These are phyloP conservation scores for Lasioglossum pauxillum DNA, from an alignment of 2,888 invertebrate species.

Conservation along the genomic window DNA sequence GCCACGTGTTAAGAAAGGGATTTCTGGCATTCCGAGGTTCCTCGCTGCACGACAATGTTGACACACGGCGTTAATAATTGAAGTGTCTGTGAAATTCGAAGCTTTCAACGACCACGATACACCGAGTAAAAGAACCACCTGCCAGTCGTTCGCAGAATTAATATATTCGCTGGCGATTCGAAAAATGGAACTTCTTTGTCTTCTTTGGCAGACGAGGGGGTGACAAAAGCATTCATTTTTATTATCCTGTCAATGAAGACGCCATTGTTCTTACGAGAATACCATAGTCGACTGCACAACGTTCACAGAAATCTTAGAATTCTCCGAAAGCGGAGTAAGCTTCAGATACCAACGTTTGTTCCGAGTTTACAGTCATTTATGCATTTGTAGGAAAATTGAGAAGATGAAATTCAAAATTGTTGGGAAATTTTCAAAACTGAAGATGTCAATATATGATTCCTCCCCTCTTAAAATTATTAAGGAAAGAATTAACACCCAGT, in stretches of 20 bases:
- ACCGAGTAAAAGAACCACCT: neutral
- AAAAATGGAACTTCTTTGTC: conserved; percentile 68
- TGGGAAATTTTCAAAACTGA: too few relatives aligned
- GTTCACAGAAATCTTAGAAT: conserved; percentile 57
- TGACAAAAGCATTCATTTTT: conserved; percentile 37
- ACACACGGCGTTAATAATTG: conserved; percentile 27
- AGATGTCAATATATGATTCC: too few relatives aligned
- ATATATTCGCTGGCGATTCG: conserved; percentile 54
- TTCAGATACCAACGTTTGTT: conserved; percentile 48
- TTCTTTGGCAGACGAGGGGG: neutral
- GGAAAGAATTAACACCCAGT: too few relatives aligned
- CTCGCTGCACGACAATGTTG: conserved; percentile 24
- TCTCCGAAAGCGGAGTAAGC: conserved; percentile 66
- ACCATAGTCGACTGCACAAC: conserved; percentile 45
- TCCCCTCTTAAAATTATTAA: too few relatives aligned
- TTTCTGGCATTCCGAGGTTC: conserved; percentile 21
- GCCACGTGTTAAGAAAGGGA: conserved; percentile 15
- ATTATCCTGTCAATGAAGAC: conserved; percentile 46
- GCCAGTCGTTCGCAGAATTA: conserved; percentile 21
- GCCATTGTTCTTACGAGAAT: conserved; percentile 60
- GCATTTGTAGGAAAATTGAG: too few relatives aligned
- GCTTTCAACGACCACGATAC: conserved; percentile 39
- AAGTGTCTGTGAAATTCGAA: conserved; percentile 75
- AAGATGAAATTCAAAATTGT: too few relatives aligned
- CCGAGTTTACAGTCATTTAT: too few relatives aligned